Base-by-base conservation (phyloP, 2,888 invertebrate genomes). In the Chloroclysta siterata region DNA sequence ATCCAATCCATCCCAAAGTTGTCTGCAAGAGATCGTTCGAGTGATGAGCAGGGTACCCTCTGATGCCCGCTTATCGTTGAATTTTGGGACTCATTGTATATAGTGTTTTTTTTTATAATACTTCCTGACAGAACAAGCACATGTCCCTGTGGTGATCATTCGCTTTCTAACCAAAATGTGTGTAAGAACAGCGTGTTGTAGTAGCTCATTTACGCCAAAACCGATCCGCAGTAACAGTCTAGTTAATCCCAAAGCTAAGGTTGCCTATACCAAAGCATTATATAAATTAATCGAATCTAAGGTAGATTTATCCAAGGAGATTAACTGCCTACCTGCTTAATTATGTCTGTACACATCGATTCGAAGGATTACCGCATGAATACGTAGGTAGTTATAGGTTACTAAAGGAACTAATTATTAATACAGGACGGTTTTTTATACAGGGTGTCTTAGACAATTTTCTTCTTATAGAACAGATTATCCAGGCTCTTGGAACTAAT, bases 201-300 rank as follows among this genome's bases (percentile, higher is more conserved):
- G 33, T 13, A 33, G 0, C n/a, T 33, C 22, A 22, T 51, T 22
- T 33, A 51, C 14, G 14, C 4, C 15, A 17, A 17, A 46, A 17
- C 15, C 11, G 2, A 46, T 46, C 10, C 17, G 46, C 46, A 46
- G 17, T 46, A 46, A 8, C 11, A 17, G 10, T 7, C 14, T 44
- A 7, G 44, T 17, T 46, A 17, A 46, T 7, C 44, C 17, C 48
- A 56, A 39, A 13, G 46, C 53, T 33, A 84, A 83, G 84, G 84
- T 86, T 83, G 84, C 79, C 82, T 81, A 83, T 87, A 84, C 81
- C 81, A 80, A 74, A 75, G 73, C 77, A 81, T 83, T 83, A 83
- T 73, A 81, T 78, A 78, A 82, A 83, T 84, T 84, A 83, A 85
- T 83, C 73, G 76, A 77, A 69, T 73, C 62, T 67, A 71, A 74